These are phyloP conservation scores for Hemaris fuciformis DNA, from an alignment of 2,888 invertebrate species.

Conservation along the genomic window DNA sequence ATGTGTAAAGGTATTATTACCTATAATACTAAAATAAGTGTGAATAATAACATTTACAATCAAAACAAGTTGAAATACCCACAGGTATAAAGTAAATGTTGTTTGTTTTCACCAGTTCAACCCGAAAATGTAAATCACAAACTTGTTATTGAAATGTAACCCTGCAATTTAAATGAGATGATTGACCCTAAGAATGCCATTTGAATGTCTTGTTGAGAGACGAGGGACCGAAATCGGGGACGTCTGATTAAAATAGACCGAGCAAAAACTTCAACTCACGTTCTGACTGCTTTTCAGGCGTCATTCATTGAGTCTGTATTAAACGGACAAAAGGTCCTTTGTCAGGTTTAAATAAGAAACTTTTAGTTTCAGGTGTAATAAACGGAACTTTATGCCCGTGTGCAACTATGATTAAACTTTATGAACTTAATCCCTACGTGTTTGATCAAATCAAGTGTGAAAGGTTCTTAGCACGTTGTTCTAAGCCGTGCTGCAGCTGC, in stretches of 20 bases:
- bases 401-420: background rate
- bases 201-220: background rate
- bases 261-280: background rate
- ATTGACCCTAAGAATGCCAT: background rate
- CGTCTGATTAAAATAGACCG: background rate
- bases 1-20: too few relatives aligned
- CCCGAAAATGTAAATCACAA: background rate
- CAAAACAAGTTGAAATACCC: too few relatives aligned
- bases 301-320: background rate
- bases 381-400: too few relatives aligned
- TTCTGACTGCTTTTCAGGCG: background rate
- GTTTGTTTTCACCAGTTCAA: background rate
- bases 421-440: background rate
- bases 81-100: too few relatives aligned
- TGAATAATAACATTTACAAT: too few relatives aligned
- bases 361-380: background rate
- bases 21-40: too few relatives aligned
- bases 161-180: conserved; percentile 1
- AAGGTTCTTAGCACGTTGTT: background rate
- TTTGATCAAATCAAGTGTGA: background rate
- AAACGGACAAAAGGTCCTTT: background rate
- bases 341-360: background rate
- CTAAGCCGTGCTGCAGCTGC: background rate
- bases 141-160: conserved; percentile 4
- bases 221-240: background rate